Base-by-base conservation (phyloP, 2,797 vertebrate species). In the Alcedo quadribrachys region DNA sequence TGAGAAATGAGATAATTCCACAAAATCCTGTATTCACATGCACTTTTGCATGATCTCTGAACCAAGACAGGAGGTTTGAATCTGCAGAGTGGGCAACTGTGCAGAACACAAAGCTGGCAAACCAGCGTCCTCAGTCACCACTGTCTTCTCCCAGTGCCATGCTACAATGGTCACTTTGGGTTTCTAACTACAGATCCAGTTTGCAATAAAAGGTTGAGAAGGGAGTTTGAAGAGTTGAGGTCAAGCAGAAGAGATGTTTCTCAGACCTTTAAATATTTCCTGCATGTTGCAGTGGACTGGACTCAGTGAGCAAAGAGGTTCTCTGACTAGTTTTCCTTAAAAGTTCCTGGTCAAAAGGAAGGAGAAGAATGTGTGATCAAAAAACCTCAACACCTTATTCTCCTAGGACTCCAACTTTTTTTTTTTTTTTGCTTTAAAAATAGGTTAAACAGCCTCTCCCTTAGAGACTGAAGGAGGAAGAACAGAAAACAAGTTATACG, bases 301-400 rank as follows among this genome's bases (percentile, higher is more conserved):
- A 53, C 27, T 82, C 79, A 71, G 5, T 77, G 78, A 94, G 21
- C 68, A 76, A 77, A 74, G 50, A 50, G 42, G 61, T 90, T 90
- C 70, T 81, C 63, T 90, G 85, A 90, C 60, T 55, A 81, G 67
- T 63, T 94, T 91, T 88, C 55, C 86, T 89, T 58, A 90, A 77
- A 92, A 57, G 81, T 81, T 85, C 35, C 50, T 50, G 28, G 48
- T 57, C 58, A 81, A 85, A 84, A 90, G 46, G 71, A 82, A 85
- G 80, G 33, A 69, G 46, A 66, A 83, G 54, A 87, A 57, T 42
- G 20, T 27, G 48, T 61, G n/a, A 90, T 20, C 1, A 15, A 53
- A 66, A 93, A 63, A 85, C 37, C 37, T 14, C 37, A 33, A 58
- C 78, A 61, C 3, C 24, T 68, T 37, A 37, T 76, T 89, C 45